Percentiles rank a stretch among this genome's conserved stretches.
Conservation (phyloP, 2,113 vertebrate genomes). For the Corvus moneduloides region DNA sequence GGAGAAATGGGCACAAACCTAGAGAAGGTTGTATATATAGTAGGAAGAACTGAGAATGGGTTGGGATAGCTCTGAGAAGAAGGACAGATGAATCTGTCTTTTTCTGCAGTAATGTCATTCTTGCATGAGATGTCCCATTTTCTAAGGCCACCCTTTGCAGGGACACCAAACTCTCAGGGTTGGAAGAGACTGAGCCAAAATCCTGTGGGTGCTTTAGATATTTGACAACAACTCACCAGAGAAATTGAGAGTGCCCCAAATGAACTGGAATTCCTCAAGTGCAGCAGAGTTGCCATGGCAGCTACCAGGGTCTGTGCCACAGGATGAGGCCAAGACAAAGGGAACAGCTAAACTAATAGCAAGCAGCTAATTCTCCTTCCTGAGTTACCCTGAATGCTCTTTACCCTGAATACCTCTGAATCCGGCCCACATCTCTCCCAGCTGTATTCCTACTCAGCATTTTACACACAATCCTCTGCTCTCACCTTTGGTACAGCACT, state of each 20-base stretch:
- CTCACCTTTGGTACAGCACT: not conserved
- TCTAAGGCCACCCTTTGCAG: not conserved
- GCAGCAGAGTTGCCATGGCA: conserved; percentile 29
- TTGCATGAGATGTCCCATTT: not conserved
- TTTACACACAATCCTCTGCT: not conserved
- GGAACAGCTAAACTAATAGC: not conserved
- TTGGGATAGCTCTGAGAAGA: not conserved
- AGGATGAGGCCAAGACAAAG: conserved; percentile 26
- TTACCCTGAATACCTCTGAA: not conserved
- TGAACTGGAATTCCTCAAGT: conserved; percentile 29
- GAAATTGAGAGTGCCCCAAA: not conserved
- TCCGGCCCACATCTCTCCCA: not conserved
- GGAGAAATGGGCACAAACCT: not conserved
- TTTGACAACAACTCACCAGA: not conserved
- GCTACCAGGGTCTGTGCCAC: not conserved
- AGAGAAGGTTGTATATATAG: not conserved
- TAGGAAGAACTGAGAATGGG: not conserved
- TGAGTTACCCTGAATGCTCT: not conserved
- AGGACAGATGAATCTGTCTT: not conserved
- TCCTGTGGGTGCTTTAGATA: not conserved
- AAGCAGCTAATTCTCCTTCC: not conserved
- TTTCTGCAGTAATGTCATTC: not conserved
- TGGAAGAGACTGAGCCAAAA: not conserved
- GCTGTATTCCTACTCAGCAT: not conserved
- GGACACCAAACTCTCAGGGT: not conserved